These are phyloP conservation scores for Anagrus nilaparvatae DNA, from an alignment of 1,140 invertebrate species.

Conservation along the genomic window DNA sequence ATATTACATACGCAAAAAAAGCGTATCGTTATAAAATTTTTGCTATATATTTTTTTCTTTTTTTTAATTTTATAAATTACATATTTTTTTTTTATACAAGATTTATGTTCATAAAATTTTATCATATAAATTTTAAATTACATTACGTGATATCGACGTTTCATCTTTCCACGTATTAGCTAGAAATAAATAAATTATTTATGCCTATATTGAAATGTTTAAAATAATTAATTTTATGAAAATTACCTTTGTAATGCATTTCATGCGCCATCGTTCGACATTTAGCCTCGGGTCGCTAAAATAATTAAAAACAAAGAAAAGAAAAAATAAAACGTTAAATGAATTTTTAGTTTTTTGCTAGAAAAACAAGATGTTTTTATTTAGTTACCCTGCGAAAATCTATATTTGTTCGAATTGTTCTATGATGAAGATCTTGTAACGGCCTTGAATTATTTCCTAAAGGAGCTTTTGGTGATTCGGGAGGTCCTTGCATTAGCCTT, in stretches of 20 bases:
- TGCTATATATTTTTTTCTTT: too few species aligned
- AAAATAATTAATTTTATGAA: conserved; percentile 4
- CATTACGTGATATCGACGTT: conserved; percentile 29
- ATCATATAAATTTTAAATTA: conserved; percentile 25
- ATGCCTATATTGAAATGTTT: conserved; percentile 26
- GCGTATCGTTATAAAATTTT: too few species aligned
- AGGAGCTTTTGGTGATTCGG: conserved; percentile 73
- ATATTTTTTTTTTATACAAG: too few species aligned
- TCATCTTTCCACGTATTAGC: conserved; percentile 39
- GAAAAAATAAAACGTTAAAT: too few species aligned
- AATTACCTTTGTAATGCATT: conserved; percentile 58
- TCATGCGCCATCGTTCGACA: conserved; percentile 63
- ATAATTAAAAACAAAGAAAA: conserved; percentile 18
- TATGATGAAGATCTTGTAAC: conserved; percentile 77
- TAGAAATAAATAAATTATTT: conserved; percentile 36
- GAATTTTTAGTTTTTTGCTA: not conserved
- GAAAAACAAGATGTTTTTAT: not conserved
- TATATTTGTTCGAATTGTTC: conserved; percentile 92
- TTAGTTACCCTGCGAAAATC: conserved; percentile 70
- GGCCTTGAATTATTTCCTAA: conserved; percentile 91
- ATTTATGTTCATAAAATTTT: too few species aligned
- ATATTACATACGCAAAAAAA: too few species aligned
- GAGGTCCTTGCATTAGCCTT: conserved; percentile 77
- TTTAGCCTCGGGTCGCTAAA: conserved; percentile 48
- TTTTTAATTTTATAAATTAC: too few species aligned